Evolutionary conservation across 1,140 invertebrate genomes (phyloP), one percentile per base, ranked within the genome.

Genomic region (Drosophila fuyamai): DNA sequence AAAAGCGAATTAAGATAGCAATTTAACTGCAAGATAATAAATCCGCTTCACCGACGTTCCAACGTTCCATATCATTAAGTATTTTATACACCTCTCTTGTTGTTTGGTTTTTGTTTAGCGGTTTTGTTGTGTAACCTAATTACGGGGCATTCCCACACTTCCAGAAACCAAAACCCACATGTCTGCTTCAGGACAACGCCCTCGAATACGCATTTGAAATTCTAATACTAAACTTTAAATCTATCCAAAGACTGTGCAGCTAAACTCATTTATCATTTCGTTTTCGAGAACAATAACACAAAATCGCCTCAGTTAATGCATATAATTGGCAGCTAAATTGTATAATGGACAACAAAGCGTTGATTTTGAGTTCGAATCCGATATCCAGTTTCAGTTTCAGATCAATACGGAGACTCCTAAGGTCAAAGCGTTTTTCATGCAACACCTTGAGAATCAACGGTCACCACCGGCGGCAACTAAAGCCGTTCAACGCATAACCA

Each of bases 351-450:
- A 38, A 65, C 32, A 32, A 47, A 48, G 74, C 32, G 13, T 23
- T n/a, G 14, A 29, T n/a, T 29, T 27, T 5, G n/a, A 40, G 18
- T 14, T 12, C 5, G 27, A 10, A 14, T 47, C 40, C 18, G 18
- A 16, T 23, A 36, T n/a, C n/a, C 29, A 32, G 29, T 32, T 32
- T 32, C 29, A 32, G 29, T 32, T 32, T 32, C 29, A 32, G 29
- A 6, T 32, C 29, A 8, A 32, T 32, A 32, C 16, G 7, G 47
- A 76, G 44, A 27, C 44, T 46, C 67, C 63, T 84, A 84, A 84
- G 81, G 81, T 84, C 81, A 84, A 66, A 76, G 54, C 54, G 57
- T 80, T 81, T 83, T 81, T 70, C 81, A 85, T 80, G 76, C 81
- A 84, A 84, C 81, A 84, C 81, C 81, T 84, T 84, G 81, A 76